Conservation (phyloP, 1,140 invertebrate species). For the Aradophagus sp. region DNA sequence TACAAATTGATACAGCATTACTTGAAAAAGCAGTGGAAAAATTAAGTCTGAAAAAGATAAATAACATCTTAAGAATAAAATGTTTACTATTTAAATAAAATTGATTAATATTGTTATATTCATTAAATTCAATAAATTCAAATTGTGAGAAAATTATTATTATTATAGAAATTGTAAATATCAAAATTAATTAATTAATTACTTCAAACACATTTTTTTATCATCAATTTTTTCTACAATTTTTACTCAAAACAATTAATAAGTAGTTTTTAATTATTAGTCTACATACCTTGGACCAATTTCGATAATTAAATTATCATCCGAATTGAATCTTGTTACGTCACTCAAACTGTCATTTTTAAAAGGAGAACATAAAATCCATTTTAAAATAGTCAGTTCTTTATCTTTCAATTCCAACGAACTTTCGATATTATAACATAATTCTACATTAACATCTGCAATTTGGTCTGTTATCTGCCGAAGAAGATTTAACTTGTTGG, state of each 20-base stretch:
- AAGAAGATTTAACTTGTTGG: conserved; percentile 60
- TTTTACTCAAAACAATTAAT: too few relatives aligned
- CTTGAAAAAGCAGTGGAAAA: conserved; percentile 96
- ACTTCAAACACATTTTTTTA: too few relatives aligned
- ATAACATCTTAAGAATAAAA: too few relatives aligned
- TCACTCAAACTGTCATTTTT: conserved; percentile 69
- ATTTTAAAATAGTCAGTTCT: conserved; percentile 79
- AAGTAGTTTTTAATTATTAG: too few relatives aligned
- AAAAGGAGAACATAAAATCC: conserved; percentile 83
- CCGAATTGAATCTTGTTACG: too few relatives aligned
- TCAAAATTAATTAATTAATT: too few relatives aligned
- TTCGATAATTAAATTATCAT: conserved; percentile 78
- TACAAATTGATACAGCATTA: conserved; percentile 95
- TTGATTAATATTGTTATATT: conserved; percentile 9
- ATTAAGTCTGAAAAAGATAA: conserved; percentile 81
- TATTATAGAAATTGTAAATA: too few relatives aligned
- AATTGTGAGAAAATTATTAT: too few relatives aligned
- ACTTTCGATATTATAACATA: conserved; percentile 84
- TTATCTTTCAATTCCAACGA: conserved; percentile 73
- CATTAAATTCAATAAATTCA: too few relatives aligned
- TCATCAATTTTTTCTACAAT: too few relatives aligned
- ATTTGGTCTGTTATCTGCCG: conserved; percentile 62
- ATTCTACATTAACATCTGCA: conserved; percentile 79
- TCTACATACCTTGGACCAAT: conserved; percentile 83
- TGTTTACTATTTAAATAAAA: background rate